Conservation (phyloP, 2,888 invertebrate genomes). For the Eilema sororculum region DNA sequence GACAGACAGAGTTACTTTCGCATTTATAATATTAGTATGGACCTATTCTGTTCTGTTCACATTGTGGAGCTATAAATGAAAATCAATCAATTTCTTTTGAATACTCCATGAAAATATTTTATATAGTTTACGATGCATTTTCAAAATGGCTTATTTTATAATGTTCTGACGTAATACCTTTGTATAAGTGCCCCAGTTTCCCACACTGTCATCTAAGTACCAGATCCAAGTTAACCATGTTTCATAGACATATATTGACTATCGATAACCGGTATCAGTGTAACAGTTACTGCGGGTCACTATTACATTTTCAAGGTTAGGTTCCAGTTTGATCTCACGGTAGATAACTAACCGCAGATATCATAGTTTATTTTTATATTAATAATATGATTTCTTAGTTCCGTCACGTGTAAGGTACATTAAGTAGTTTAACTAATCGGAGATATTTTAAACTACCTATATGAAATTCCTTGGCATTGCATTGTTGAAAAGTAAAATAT, state of each 20-base stretch:
- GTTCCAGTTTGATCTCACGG: slow-evolving; percentile 66
- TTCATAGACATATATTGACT: slow-evolving; percentile 31
- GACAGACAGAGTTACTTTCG: too few species aligned
- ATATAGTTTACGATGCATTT: too few species aligned
- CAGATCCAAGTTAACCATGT: slow-evolving; percentile 23
- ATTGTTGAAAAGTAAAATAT: too few species aligned
- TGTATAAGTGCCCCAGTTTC: background rate
- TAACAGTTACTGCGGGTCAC: slow-evolving; percentile 52
- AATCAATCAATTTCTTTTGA: too few species aligned
- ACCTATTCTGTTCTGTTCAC: too few species aligned
- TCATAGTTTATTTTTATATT: slow-evolving; percentile 54
- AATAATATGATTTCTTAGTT: slow-evolving; percentile 35
- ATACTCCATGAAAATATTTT: too few species aligned
- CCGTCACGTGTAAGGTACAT: slow-evolving; percentile 18
- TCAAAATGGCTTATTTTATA: background rate
- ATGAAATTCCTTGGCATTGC: background rate
- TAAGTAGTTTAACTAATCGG: background rate
- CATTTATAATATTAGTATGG: too few species aligned
- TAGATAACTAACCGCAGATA: slow-evolving; percentile 69
- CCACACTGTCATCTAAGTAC: slow-evolving; percentile 5
- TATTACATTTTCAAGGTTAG: slow-evolving; percentile 68
- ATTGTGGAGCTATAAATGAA: too few species aligned
- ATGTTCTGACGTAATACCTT: background rate
- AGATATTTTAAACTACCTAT: too few species aligned
- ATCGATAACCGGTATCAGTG: slow-evolving; percentile 45